Evolutionary conservation across 2,113 vertebrate genomes (phyloP), one percentile per base, ranked within the genome.

Genomic region (Aldabrachelys gigantea): DNA sequence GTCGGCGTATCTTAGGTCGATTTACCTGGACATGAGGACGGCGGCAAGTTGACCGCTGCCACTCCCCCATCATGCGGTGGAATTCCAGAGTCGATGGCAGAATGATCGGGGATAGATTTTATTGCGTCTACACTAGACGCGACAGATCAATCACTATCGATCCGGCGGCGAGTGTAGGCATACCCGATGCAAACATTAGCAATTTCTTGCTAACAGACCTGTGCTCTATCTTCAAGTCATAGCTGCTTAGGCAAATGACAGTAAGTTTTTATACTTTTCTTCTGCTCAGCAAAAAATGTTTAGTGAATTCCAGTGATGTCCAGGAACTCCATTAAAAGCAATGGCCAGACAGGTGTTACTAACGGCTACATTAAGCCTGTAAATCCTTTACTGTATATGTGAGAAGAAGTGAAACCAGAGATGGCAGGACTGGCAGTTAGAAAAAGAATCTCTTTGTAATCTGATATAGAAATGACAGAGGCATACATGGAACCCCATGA

Each of bases 271-370:
- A 65, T 17, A 31, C 62, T 75, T 75, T 75, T 76, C 35, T 69
- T 69, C 35, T 69, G 35, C 62, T 69, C 62, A 69, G 31, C 35
- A 69, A 35, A 35, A 69, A 69, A n/a, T 21, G 17, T n/a, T 69
- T 69, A 21, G 16, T 17, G 62, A 69, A n/a, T 69, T 69, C 14
- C 35, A 69, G 17, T 69, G 31, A n/a, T n/a, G 62, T 69, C 35
- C 35, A 69, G 35, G 62, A 24, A 96, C 76, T 80, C 44, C 11
- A 65, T 59, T 79, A 54, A 81, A 96, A 88, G 53, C 29, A 95
- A 52, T 0, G 3, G 21, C 57, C 0, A 0, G 78, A 35, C 80
- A 84, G 0, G 1, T n/a, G n/a, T 6, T 24, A 29, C 50, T 62
- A 81, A 69, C 11, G 5, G 12, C n/a, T 69, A 72, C 90, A 80